Evolutionary conservation across 30 jellyfish, hydroid and myxozoan genomes (phyloP), one percentile per base, ranked within the genome.

Genomic region (Aurelia sp.): DNA sequence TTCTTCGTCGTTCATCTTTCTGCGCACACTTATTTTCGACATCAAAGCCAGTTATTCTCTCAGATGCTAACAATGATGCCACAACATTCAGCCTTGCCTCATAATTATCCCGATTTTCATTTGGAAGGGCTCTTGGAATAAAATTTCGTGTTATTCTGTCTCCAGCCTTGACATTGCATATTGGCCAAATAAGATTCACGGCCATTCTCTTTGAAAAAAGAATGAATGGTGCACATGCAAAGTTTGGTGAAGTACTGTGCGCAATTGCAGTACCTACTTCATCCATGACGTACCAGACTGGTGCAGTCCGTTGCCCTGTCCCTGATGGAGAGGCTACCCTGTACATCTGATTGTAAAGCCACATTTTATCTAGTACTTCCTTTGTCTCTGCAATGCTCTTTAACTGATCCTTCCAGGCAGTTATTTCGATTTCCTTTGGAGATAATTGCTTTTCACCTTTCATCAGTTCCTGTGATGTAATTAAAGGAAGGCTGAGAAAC

Each of bases 221-320:
- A 82, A 86, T 72, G 63, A 92, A 88, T 31, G 96, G 96, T 27
- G 92, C 37, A 64, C 96, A 86, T 27, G 89, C 87, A 55, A 92
- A 86, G 73, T 86, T 86, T 37, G 98, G 96, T 53, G 87, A 74
- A 13, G 30, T 27, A 79, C 86, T 82, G 52, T 92, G 98, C 11
- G 70, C 66, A 17, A 92, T 66, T 4, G 96, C 92, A 27, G 92
- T 40, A 6, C 98, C 98, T 9, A 80, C 88, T 72, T 87, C 98
- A 81, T 92, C 95, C 96, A 92, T 86, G 6, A 92, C 73, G 62
- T 92, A 92, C 98, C 98, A 92, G 4, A 64, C 78, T 16, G 98
- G 96, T 31, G 82, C 0, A 15, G 81, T 75, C 19, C 58, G 68
- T n/a, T 51, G 31, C 30, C 33, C 65, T 13, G 35, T 51, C 48